phyloP scores from a whole-genome alignment of 2,797 vertebrate genomes.

The Rhabdomys pumilio region DNA sequence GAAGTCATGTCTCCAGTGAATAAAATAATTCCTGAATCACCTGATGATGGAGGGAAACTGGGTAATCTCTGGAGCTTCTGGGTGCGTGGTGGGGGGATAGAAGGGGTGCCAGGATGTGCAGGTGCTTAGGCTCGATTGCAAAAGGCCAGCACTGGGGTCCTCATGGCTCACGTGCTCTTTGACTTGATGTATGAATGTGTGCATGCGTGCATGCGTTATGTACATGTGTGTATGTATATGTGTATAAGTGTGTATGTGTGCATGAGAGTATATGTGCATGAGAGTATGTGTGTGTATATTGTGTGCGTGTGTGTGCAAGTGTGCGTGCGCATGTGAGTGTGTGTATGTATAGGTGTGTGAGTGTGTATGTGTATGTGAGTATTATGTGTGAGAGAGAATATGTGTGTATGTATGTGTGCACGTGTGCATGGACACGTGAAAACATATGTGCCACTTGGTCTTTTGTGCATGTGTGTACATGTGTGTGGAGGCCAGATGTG shows the following conservation, averaged over 20 bases:
- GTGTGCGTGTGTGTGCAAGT: too few species aligned
- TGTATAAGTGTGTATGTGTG: background rate
- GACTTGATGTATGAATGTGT: background rate
- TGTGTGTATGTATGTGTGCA: too few species aligned
- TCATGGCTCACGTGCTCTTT: background rate
- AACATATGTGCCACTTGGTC: background rate
- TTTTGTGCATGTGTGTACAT: background rate
- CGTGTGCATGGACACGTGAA: rapidly evolving
- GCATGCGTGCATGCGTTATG: background rate
- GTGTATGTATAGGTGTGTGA: too few species aligned
- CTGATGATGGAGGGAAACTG: background rate
- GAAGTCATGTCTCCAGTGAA: background rate
- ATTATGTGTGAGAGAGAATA: too few species aligned
- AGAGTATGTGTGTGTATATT: background rate
- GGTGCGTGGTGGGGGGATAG: too few species aligned
- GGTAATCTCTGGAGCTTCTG: background rate
- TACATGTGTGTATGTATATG: background rate
- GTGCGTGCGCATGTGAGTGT: too few species aligned
- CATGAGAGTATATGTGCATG: background rate
- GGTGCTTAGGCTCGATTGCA: background rate
- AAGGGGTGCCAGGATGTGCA: background rate
- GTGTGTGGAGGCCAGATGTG: background rate
- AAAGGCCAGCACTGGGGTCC: background rate
- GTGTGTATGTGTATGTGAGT: background rate
- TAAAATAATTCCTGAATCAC: slow-evolving; percentile 5